phyloP scores from a whole-genome alignment of 2,888 invertebrate genomes.

The Pterostichus madidus region DNA sequence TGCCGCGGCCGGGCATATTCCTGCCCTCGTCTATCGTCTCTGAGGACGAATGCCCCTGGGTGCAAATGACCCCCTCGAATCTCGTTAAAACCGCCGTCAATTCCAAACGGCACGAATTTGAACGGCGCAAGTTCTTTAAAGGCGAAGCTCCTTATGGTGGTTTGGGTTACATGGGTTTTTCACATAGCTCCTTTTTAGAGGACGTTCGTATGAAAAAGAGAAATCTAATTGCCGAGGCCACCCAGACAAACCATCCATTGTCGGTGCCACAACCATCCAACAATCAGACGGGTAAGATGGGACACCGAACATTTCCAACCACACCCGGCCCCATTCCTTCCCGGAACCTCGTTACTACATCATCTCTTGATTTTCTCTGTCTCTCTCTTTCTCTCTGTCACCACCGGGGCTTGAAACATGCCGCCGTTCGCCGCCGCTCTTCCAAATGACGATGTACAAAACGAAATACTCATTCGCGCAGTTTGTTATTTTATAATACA shows the following conservation, averaged over 20 bases:
- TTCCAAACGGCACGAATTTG: constrained; percentile 81
- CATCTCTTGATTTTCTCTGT: constrained; percentile 6
- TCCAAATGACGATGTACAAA: neutral
- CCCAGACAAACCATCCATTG: constrained; percentile 77
- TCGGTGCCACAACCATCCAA: constrained; percentile 77
- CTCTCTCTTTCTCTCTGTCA: constrained; percentile 24
- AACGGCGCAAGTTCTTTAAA: constrained; percentile 79
- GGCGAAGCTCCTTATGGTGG: constrained; percentile 71
- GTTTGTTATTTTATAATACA: neutral
- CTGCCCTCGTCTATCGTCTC: constrained; percentile 69
- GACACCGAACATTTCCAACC: constrained; percentile 71
- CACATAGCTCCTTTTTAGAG: constrained; percentile 70
- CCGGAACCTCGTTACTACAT: constrained; percentile 53
- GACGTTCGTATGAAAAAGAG: constrained; percentile 77
- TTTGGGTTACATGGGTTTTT: constrained; percentile 72
- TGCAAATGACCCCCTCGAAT: constrained; percentile 80
- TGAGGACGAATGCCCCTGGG: constrained; percentile 69
- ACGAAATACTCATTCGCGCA: neutral
- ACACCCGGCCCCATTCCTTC: constrained; percentile 65
- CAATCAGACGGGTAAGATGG: constrained; percentile 82
- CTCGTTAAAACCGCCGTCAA: constrained; percentile 84
- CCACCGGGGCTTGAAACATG: constrained; percentile 58
- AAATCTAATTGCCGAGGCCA: constrained; percentile 76
- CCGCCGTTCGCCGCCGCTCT: neutral
- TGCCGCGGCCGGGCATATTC: constrained; percentile 74